Evolutionary conservation across 2,888 invertebrate species (phyloP).

Genomic region (Hermaeophaga mercurialis): DNA sequence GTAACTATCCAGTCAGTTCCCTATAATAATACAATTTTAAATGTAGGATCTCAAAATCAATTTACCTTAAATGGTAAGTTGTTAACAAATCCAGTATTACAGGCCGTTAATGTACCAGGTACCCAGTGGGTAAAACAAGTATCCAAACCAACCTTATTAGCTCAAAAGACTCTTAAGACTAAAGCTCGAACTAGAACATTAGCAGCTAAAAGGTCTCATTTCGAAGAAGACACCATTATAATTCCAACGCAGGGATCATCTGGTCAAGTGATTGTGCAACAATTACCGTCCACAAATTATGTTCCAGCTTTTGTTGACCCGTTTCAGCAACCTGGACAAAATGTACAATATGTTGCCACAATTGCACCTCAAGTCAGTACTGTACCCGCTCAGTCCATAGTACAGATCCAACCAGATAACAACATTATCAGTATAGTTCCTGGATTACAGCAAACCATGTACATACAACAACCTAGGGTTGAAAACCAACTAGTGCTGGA

Average conservation of each 20-base stretch:
- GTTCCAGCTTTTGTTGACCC: slow-evolving; percentile 71
- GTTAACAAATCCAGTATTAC: slow-evolving; percentile 42
- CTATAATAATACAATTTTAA: slow-evolving; percentile 49
- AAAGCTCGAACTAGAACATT: slow-evolving; percentile 46
- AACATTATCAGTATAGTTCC: slow-evolving; percentile 54
- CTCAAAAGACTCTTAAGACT: slow-evolving; percentile 46
- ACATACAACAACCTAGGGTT: slow-evolving; percentile 53
- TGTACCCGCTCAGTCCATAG: slow-evolving; percentile 52
- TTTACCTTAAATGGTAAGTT: slow-evolving; percentile 50
- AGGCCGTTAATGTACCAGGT: slow-evolving; percentile 47
- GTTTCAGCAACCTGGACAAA: slow-evolving; percentile 72
- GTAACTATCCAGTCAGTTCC: slow-evolving; percentile 51
- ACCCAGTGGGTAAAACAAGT: slow-evolving; percentile 50
- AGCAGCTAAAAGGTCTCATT: slow-evolving; percentile 38
- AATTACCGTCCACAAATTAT: slow-evolving; percentile 59
- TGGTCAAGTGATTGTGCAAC: slow-evolving; percentile 71
- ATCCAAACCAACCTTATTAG: slow-evolving; percentile 42
- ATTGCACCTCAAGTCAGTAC: slow-evolving; percentile 63
- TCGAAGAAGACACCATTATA: slow-evolving; percentile 37
- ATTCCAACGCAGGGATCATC: slow-evolving; percentile 37
- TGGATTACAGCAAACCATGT: slow-evolving; percentile 52
- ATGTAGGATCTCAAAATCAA: slow-evolving; percentile 49
- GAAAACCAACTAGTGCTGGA: slow-evolving; percentile 54
- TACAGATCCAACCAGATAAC: slow-evolving; percentile 59
- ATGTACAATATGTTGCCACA: slow-evolving; percentile 78